Evolutionary conservation across 92 coral and sea anemone genomes (phyloP).

Genomic region (Umimayanthus chanpuru): DNA sequence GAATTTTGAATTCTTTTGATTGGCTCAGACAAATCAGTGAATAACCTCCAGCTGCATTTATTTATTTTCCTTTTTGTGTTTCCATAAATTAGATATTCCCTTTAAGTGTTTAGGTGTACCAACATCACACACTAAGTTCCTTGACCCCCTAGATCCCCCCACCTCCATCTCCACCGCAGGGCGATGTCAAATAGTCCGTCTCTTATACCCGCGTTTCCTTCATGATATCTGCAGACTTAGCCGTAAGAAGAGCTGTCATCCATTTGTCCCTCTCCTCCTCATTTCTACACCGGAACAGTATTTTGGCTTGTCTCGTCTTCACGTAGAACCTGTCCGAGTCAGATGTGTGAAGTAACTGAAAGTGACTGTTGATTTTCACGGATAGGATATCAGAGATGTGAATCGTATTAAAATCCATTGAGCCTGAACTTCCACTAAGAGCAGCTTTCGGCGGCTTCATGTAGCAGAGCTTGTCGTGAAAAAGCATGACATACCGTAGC

Average conservation of each 20-base stretch:
- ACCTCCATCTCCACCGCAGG: too few relatives aligned
- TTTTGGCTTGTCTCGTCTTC: slow-evolving; percentile 19
- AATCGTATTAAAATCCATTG: slow-evolving; percentile 27
- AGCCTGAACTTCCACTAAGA: slow-evolving; percentile 9
- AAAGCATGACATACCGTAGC: slow-evolving; percentile 32
- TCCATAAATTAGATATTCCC: too few relatives aligned
- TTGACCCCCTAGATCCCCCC: too few relatives aligned
- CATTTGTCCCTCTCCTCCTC: slow-evolving; percentile 32
- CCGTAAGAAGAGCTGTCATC: slow-evolving; percentile 30
- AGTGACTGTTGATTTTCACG: slow-evolving; percentile 12
- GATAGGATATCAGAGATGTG: slow-evolving; percentile 29
- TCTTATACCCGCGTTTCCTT: background rate
- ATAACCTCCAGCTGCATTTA: too few relatives aligned
- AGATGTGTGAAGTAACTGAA: slow-evolving; percentile 1
- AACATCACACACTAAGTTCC: too few relatives aligned
- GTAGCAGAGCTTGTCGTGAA: slow-evolving; percentile 30
- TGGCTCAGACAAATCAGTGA: too few relatives aligned
- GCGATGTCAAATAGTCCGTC: background rate
- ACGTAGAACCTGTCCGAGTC: slow-evolving; percentile 35
- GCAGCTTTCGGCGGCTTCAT: slow-evolving; percentile 25
- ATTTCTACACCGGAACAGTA: slow-evolving; percentile 38
- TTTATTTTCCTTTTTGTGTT: too few relatives aligned
- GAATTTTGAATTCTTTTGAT: too few relatives aligned
- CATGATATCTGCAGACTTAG: slow-evolving; percentile 29
- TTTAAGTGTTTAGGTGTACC: too few relatives aligned